Evolutionary conservation across 1,140 invertebrate species (phyloP).

Genomic region (Sycobia sp.): DNA sequence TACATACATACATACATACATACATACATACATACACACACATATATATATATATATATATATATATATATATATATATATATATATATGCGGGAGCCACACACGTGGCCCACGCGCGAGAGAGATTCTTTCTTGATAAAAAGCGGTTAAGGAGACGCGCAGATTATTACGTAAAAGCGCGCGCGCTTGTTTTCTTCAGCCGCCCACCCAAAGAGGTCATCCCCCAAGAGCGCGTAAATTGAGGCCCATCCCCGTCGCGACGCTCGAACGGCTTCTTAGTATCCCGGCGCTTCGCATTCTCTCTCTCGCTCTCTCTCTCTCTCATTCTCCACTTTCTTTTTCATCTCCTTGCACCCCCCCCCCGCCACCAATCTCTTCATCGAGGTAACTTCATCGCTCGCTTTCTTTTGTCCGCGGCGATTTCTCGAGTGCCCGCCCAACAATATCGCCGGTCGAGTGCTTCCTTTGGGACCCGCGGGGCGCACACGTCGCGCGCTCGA

Average conservation of each 20-base stretch:
- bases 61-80: background rate
- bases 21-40: no score
- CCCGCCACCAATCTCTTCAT: constrained; percentile 5
- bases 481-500: constrained; percentile 35
- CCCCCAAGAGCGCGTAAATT: constrained; percentile 19
- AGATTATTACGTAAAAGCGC: constrained; percentile 28
- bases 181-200: background rate
- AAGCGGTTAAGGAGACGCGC: constrained; percentile 30
- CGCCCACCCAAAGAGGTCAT: constrained; percentile 26
- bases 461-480: constrained; percentile 55
- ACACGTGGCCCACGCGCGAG: background rate
- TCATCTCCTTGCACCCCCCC: background rate
- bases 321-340: background rate
- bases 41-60: no score
- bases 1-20: no score
- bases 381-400: constrained; percentile 31
- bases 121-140: constrained; percentile 28
- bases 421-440: constrained; percentile 45
- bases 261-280: background rate
- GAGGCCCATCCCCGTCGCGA: constrained; percentile 10
- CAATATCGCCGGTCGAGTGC: constrained; percentile 53
- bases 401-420: constrained; percentile 41
- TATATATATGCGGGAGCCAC: constrained; percentile 18
- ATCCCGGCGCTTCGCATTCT: background rate
- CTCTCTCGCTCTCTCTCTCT: background rate